Conservation (phyloP, 2,797 vertebrate genomes). For the Crypturellus tataupa region DNA sequence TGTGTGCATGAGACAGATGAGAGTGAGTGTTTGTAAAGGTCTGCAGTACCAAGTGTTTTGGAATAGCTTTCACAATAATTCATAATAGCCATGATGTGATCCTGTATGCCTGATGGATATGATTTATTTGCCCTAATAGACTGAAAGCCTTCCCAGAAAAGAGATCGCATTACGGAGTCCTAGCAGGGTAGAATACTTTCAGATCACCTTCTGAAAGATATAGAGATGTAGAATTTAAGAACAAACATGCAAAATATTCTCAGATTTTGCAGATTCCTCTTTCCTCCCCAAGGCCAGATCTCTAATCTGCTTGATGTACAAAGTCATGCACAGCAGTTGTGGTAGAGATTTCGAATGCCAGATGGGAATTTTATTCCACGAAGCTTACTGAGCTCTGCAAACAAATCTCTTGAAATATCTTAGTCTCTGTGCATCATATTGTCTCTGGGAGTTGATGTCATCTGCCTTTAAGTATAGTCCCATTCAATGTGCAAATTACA, state of each 20-base stretch:
- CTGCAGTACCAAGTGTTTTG: background rate
- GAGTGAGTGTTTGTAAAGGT: background rate
- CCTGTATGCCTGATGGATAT: background rate
- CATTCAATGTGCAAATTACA: background rate
- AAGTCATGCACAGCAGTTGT: background rate
- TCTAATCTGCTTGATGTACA: background rate
- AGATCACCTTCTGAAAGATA: background rate
- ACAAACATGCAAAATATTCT: background rate
- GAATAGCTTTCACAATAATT: background rate
- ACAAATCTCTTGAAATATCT: constrained; percentile 35
- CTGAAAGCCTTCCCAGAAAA: background rate
- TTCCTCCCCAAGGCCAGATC: background rate
- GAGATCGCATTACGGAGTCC: background rate
- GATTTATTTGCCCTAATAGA: background rate
- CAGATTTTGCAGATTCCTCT: background rate
- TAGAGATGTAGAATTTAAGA: background rate
- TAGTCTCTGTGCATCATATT: constrained; percentile 14
- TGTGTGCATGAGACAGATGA: background rate
- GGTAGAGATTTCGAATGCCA: background rate
- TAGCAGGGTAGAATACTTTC: background rate
- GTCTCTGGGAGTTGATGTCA: background rate
- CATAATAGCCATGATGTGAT: background rate
- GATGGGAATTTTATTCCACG: constrained; percentile 42
- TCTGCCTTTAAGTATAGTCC: background rate
- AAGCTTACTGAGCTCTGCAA: constrained; percentile 36